Conservation (phyloP, 2,113 vertebrate genomes). For the Cryptomyrus ogoouensis region DNA sequence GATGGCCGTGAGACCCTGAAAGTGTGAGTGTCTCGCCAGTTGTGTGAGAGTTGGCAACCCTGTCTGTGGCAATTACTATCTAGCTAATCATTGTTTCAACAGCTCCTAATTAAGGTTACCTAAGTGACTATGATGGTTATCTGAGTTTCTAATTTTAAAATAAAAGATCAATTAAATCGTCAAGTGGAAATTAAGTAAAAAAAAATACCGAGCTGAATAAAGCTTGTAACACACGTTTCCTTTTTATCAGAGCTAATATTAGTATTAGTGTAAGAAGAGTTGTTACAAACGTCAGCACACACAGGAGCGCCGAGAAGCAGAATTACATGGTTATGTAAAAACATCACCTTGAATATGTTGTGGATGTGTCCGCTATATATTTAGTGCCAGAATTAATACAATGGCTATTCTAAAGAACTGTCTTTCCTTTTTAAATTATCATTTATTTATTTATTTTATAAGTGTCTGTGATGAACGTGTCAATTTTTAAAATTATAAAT, state of each 20-base stretch:
- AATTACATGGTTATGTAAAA: not conserved
- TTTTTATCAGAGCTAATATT: not conserved
- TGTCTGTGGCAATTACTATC: not conserved
- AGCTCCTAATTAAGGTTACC: not conserved
- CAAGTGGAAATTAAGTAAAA: not conserved
- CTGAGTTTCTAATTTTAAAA: not conserved
- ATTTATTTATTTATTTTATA: not conserved
- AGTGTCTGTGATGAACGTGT: not conserved
- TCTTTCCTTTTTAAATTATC: not conserved
- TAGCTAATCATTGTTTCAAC: not conserved
- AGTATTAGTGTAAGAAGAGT: not conserved
- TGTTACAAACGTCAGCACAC: not conserved
- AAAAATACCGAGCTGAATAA: not conserved
- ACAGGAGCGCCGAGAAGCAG: not conserved
- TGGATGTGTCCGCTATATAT: not conserved
- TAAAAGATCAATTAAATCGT: not conserved
- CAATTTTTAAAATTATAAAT: not conserved
- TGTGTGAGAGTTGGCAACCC: not conserved
- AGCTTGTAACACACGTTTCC: not conserved
- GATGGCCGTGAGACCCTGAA: not conserved
- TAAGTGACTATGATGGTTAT: not conserved
- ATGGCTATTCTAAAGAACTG: not conserved
- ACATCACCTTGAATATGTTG: not conserved
- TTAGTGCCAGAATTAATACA: constrained; percentile 1
- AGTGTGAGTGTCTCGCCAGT: not conserved